Evolutionary conservation across 2,888 invertebrate species (phyloP).

Genomic region (Altica lythri): DNA sequence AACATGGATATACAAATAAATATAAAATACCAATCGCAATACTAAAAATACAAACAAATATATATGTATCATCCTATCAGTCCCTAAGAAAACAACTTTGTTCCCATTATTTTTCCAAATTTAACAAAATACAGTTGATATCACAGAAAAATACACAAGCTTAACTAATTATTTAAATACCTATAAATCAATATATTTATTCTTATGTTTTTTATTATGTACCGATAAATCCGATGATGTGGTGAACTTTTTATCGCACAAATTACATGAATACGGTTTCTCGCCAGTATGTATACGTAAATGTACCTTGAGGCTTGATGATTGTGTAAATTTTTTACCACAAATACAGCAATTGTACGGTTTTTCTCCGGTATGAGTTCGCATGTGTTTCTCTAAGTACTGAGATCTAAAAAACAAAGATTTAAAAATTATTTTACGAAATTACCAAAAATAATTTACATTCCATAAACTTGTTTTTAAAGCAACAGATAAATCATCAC

Average conservation of each 20-base stretch:
- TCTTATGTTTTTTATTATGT: slow-evolving; percentile 53
- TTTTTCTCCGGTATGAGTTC: slow-evolving; percentile 60
- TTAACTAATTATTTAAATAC: background rate
- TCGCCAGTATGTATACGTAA: slow-evolving; percentile 53
- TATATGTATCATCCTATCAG: too few relatives aligned
- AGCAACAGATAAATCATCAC: too few relatives aligned
- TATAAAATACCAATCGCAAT: too few relatives aligned
- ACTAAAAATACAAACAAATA: too few relatives aligned
- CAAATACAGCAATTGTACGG: slow-evolving; percentile 52
- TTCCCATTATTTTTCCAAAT: too few relatives aligned
- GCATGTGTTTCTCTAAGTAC: slow-evolving; percentile 59
- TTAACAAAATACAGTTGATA: slow-evolving; percentile 3
- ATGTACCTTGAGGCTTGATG: slow-evolving; percentile 53
- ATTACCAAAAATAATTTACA: too few relatives aligned
- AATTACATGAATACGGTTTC: slow-evolving; percentile 51
- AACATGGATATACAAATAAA: too few relatives aligned
- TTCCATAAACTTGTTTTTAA: too few relatives aligned
- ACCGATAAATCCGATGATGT: slow-evolving; percentile 52
- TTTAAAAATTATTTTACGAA: background rate
- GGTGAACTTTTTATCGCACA: slow-evolving; percentile 52
- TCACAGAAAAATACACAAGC: slow-evolving; percentile 7
- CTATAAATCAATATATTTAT: slow-evolving; percentile 50
- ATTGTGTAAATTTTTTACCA: slow-evolving; percentile 53
- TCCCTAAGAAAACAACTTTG: too few relatives aligned
- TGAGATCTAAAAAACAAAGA: slow-evolving; percentile 60